phyloP scores from a whole-genome alignment of 2,888 invertebrate species.

The Sepioteuthis lessoniana region DNA sequence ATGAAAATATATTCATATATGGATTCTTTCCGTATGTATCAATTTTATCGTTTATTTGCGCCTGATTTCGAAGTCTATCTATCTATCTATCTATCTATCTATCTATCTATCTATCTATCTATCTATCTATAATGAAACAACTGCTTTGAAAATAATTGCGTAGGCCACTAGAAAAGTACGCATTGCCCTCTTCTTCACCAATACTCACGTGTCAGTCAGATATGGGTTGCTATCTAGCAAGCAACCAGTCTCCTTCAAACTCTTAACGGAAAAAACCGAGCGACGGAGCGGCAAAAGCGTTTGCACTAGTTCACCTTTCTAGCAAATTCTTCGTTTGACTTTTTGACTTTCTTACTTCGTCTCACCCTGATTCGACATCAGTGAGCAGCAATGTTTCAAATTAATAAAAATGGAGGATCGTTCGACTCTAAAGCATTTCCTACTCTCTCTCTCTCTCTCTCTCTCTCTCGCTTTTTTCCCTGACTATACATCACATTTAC shows the following conservation, averaged over 20 bases:
- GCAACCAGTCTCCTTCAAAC: not conserved
- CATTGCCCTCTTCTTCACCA: not conserved
- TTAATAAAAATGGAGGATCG: not conserved
- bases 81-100: not conserved
- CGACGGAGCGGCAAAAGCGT: conserved; percentile 4
- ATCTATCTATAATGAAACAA: conserved; percentile 17
- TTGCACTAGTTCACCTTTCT: not conserved
- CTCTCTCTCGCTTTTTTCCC: too few species aligned
- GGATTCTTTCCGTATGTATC: too few species aligned
- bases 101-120: not conserved
- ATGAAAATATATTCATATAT: too few species aligned
- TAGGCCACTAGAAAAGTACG: not conserved
- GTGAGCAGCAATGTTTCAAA: not conserved
- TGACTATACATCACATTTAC: too few species aligned
- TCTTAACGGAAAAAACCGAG: not conserved
- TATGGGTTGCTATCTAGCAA: not conserved
- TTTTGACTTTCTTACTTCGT: not conserved
- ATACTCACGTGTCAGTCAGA: not conserved
- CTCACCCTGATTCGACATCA: not conserved
- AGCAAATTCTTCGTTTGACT: not conserved
- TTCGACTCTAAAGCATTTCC: too few species aligned
- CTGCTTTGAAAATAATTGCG: conserved; percentile 18
- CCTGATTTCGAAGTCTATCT: not conserved
- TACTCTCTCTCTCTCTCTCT: too few species aligned
- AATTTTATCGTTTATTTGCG: too few species aligned